Conservation (phyloP, 2,888 invertebrate species). For the Chrysolina oricalcia region DNA sequence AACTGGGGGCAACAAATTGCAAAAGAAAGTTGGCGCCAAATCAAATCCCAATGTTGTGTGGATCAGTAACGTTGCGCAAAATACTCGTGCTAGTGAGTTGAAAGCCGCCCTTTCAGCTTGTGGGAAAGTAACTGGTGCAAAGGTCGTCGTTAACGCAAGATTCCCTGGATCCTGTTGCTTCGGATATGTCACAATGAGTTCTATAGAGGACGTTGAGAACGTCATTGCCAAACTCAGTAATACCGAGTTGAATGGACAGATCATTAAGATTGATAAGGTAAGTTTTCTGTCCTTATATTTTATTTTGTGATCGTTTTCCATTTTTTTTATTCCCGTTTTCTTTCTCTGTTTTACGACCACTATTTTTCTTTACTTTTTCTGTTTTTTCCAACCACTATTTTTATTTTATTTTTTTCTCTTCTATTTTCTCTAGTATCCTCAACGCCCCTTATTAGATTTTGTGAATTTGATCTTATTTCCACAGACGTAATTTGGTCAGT, state of each 20-base stretch:
- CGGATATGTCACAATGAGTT: constrained; percentile 97
- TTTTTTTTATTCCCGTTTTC: too few species aligned
- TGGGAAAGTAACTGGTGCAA: constrained; percentile 96
- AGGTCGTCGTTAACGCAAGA: constrained; percentile 96
- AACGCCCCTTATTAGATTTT: too few species aligned
- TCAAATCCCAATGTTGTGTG: constrained; percentile 83
- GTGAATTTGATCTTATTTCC: too few species aligned
- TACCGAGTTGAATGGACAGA: constrained; percentile 94
- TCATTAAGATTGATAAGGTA: constrained; percentile 95
- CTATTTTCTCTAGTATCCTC: too few species aligned
- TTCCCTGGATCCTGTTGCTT: constrained; percentile 95
- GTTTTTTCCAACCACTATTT: too few species aligned
- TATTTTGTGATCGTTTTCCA: neutral
- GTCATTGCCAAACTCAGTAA: constrained; percentile 93
- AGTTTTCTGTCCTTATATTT: constrained; percentile 66
- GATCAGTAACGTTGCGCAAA: constrained; percentile 94
- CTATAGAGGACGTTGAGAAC: constrained; percentile 89
- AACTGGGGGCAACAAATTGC: constrained; percentile 44
- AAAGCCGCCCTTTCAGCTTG: constrained; percentile 93
- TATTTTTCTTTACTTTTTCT: too few species aligned
- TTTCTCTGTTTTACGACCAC: too few species aligned
- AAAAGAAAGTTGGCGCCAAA: constrained; percentile 56
- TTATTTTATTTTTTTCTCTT: too few species aligned
- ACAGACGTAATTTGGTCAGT: too few species aligned
- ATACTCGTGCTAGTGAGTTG: constrained; percentile 94